Base-by-base conservation (phyloP, 2,888 invertebrate genomes). In the Sacculina carcini region DNA sequence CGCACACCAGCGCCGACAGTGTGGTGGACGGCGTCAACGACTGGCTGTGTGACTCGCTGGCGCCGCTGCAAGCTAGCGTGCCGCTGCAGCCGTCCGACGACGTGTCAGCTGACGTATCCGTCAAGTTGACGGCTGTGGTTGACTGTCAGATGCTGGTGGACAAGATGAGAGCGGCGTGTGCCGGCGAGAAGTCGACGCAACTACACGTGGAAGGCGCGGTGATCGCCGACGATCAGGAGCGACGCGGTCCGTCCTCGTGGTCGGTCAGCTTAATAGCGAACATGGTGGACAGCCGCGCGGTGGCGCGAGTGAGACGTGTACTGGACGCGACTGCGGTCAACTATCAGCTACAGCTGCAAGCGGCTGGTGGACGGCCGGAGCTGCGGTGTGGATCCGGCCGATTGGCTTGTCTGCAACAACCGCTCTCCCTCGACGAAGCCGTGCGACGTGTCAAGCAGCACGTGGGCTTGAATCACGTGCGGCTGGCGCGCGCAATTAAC, bases 1-100 rank as follows among this genome's bases (percentile, higher is more conserved):
- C 94, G 0, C 94, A 94, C 62, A 92, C 92, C 0, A 74, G 78
- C 42, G 85, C 85, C 75, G 94, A 94, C 66, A 73, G 77, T 34
- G 73, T 83, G 5, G 64, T 68, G 53, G 80, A 79, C 7, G 92
- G 92, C 2, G 81, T 92, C 0, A 90, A 86, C 62, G 90, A 92
- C 65, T 90, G 90, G 89, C 68, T 94, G n/a, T 76, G 79, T 69
- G 65, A 7, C 58, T 54, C 57, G 29, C 12, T 7, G 4, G 19
- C 24, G 32, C 24, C 26, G 39, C 19, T 38, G n/a, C 16, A 12
- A 1, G 26, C 39, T 28, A 14, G 24, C 7, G 28, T 31, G 12
- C 44, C 24, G 14, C 28, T 14, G 19, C 31, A 38, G 34, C 26
- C 29, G 38, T 31, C 39, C 14, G 23, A 28, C 12, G 16, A 28